Base-by-base conservation (phyloP, 2,888 invertebrate genomes). In the Drosophila phalerata region DNA sequence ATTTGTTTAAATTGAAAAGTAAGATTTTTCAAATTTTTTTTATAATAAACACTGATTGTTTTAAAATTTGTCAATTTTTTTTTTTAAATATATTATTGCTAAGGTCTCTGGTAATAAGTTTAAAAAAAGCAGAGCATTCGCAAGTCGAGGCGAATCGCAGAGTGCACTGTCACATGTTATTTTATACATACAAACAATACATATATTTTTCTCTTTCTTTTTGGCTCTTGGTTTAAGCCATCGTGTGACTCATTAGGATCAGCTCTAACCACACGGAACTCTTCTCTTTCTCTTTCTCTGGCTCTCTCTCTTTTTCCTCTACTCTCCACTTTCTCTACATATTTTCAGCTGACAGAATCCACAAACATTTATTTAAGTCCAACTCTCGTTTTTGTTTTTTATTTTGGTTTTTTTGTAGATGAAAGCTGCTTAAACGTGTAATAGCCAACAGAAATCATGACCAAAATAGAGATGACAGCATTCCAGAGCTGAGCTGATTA, bases 191-290 rank as follows among this genome's bases (percentile, higher is more conserved):
- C 4, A n/a, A n/a, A 22, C 22, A 22, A 22, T 22, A 22, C 22
- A 22, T 6, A 11, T 5, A 5, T 10, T 13, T 11, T 5, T 11
- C 19, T 10, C 11, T 17, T 25, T 22, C 13, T 45, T 65, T 15
- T 34, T 25, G 22, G 19, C 37, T 38, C 28, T 58, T 56, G 61
- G 52, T 32, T 51, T 52, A 9, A 37, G 55, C 60, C 48, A 51
- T 76, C 77, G 77, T 79, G 77, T 68, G 80, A 80, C 84, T 85
- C 78, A 83, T 82, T 85, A 85, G 74, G 68, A 77, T 64, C 72
- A 77, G 71, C 64, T 67, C 42, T 47, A 70, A 34, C 43, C 28
- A 43, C 40, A 43, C 30, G 13, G 30, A 34, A 17, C 17, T 4
- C 8, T 6, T n/a, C 4, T 13, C 13, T 13, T 2, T 37, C n/a